Percentiles rank a stretch among this genome's conserved stretches.
These are phyloP conservation scores for Mnemiopsis leidyi DNA, from an alignment of 37 sponge, comb jelly and placozoan genomes.

Conservation along the genomic window DNA sequence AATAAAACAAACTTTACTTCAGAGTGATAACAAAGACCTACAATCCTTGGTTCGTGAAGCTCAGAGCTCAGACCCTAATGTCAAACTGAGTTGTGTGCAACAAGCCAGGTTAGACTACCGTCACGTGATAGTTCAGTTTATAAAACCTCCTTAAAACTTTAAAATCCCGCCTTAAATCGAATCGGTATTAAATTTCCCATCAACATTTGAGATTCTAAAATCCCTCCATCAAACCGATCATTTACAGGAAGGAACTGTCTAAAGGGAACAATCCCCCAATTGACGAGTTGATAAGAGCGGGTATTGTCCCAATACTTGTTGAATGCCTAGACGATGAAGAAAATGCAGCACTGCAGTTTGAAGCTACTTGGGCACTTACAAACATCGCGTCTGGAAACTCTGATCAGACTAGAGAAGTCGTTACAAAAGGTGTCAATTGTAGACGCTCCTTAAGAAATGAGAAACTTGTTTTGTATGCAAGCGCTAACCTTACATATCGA, in stretches of 20 bases:
- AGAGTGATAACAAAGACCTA: constrained; percentile 37
- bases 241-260: constrained; percentile 58
- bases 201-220: no score
- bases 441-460: no score
- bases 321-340: constrained; percentile 62
- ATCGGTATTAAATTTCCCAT: no score
- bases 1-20: neutral
- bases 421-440: constrained; percentile 75
- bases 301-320: constrained; percentile 69
- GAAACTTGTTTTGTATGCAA: no score
- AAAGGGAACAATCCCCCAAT: constrained; percentile 68
- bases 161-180: no score
- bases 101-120: constrained; percentile 23
- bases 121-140: neutral
- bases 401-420: constrained; percentile 88
- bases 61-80: constrained; percentile 23
- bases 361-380: constrained; percentile 97
- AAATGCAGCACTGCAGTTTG: constrained; percentile 87
- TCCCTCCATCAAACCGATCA: no score
- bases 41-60: constrained; percentile 26
- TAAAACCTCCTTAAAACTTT: no score
- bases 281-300: constrained; percentile 67
- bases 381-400: constrained; percentile 96
- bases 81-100: constrained; percentile 37
- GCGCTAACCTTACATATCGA: no score